These are phyloP conservation scores for Papilio aristodemus DNA, from an alignment of 1,140 invertebrate species.

Conservation along the genomic window DNA sequence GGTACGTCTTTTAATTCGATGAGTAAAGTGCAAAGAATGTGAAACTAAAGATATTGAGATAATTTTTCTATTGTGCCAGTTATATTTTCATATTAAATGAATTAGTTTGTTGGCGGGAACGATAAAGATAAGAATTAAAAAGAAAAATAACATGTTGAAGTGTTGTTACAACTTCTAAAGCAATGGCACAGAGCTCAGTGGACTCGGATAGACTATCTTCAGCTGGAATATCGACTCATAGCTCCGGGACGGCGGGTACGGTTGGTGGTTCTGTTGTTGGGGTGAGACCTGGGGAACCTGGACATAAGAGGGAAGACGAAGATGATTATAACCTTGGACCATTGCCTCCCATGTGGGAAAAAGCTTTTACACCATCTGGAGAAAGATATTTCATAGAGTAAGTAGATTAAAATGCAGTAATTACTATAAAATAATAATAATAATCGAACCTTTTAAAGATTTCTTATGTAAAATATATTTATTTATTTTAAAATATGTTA, in stretches of 20 bases:
- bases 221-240: conserved; percentile 73
- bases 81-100: conserved; percentile 32
- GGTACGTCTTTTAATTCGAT: conserved; percentile 59
- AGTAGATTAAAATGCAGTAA: conserved; percentile 69
- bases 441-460: too few relatives aligned
- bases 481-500: too few relatives aligned
- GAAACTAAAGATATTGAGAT: conserved; percentile 37
- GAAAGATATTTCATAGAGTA: conserved; percentile 99
- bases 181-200: conserved; percentile 72
- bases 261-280: conserved; percentile 73
- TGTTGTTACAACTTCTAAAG: conserved; percentile 36
- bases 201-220: conserved; percentile 76
- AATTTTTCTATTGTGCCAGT: conserved; percentile 25
- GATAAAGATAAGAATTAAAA: conserved; percentile 26
- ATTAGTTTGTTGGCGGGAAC: conserved; percentile 37
- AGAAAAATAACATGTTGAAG: conserved; percentile 20
- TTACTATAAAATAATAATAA: neutral
- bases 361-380: conserved; percentile 97
- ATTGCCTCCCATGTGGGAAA: conserved; percentile 97
- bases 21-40: conserved; percentile 59
- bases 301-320: conserved; percentile 68
- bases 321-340: conserved; percentile 87
- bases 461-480: too few relatives aligned
- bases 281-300: conserved; percentile 63
- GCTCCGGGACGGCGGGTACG: conserved; percentile 70